Base-by-base conservation (phyloP, 2,888 invertebrate species). In the Campopleginae sp. region DNA sequence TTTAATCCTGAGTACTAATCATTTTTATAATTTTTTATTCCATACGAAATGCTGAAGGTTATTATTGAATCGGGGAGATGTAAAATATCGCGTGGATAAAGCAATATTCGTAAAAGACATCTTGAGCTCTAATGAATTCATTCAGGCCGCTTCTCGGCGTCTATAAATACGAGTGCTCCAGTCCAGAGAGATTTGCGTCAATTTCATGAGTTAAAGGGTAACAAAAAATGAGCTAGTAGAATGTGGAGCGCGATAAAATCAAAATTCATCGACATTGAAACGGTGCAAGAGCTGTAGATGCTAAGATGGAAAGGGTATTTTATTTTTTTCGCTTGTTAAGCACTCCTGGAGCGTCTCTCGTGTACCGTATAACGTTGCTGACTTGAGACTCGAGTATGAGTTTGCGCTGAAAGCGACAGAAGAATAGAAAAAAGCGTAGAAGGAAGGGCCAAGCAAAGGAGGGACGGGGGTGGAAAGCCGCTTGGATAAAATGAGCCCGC, bases 401-500 rank as follows among this genome's bases (percentile, higher is more conserved):
- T 71, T 71, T 63, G 8, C 48, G 63, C 71, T 44, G 66, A 31
- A 42, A 54, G 54, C 54, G 51, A 68, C 31, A 27, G 31, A 58
- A 77, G 58, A 79, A 44, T 46, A 51, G 58, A 42, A 63, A 63
- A 48, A 61, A 70, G 7, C 46, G 27, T 38, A 51, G 51, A 31
- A 42, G 17, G 38, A 63, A 75, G 46, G 46, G 51, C 19, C 33
- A 46, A 46, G 51, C 19, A 46, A 65, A 51, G 38, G 38, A 12
- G 44, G 38, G 23, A 7, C 19, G 38, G 66, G 19, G 51, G 17
- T 44, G 42, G 44, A 27, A 63, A 44, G 61, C 48, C 23, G 65
- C 74, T 86, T 74, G 71, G 80, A 86, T 68, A 68, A 86, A 80
- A 83, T 66, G 77, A 80, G 79, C 80, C 76, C 77, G 66, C 80